These are phyloP conservation scores for Palythoa grandis DNA, from an alignment of 92 coral and sea anemone species.

Conservation along the genomic window DNA sequence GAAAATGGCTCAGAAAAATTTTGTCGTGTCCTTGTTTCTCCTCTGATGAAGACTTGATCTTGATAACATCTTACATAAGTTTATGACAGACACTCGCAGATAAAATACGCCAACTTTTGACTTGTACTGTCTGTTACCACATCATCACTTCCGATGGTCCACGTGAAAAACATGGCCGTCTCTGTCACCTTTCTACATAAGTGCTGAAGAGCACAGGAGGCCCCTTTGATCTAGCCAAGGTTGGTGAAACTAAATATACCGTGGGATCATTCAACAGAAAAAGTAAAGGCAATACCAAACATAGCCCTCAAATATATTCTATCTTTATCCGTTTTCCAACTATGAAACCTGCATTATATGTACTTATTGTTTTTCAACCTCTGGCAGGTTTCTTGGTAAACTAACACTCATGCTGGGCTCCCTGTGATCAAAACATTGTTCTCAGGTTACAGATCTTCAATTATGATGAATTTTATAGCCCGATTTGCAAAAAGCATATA, in stretches of 20 bases:
- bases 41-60: neutral
- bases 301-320: neutral
- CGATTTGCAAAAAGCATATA: too few species aligned
- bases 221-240: neutral
- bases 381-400: too few species aligned
- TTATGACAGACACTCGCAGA: neutral
- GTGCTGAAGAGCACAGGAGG: neutral
- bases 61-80: neutral
- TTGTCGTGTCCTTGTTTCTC: neutral
- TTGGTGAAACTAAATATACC: neutral
- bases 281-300: neutral
- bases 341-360: neutral
- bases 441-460: too few species aligned
- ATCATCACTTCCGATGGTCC: neutral
- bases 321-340: neutral
- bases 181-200: neutral
- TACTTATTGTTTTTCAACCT: neutral
- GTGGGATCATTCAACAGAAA: neutral
- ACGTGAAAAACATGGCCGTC: conserved; percentile 11
- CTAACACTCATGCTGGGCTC: neutral
- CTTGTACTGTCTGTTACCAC: neutral
- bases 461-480: too few species aligned
- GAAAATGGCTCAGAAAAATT: neutral
- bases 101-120: neutral
- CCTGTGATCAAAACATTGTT: conserved; percentile 28